Base-by-base conservation (phyloP, 2,888 invertebrate species). In the Dynastes grantii region DNA sequence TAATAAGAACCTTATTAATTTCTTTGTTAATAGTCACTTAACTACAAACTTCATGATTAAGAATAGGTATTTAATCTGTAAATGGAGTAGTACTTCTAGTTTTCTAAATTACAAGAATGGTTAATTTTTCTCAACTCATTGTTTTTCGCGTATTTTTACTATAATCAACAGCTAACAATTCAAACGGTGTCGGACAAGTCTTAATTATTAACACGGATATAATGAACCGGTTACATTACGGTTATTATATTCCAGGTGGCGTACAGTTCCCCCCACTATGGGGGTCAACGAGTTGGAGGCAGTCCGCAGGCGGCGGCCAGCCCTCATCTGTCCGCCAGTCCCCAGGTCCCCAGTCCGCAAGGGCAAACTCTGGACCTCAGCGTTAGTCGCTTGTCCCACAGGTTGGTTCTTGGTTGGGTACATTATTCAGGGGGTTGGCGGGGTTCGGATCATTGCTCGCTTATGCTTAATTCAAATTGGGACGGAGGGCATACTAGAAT, bases 341-440 rank as follows among this genome's bases (percentile, higher is more conserved):
- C 96, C 83, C 95, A 96, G 91, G 96, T 96, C 90, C 96, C 96
- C 87, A 96, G 96, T 91, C 96, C 96, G 81, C 96, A 96, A 90
- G 96, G 96, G 85, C 96, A 96, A 89, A 96, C 96, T 85, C 92
- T 96, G 89, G 96, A 96, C 91, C 93, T 96, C 88, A 96, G 96
- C 90, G 96, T 96, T 85, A 95, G 95, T 89, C 92, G 95, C 89
- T 92, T 96, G 89, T 93, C 94, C 88, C 95, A 95, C 92, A 95
- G 96, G 95, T 96, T 81, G 82, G 84, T 84, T 81, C 73, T 75
- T 75, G 73, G 73, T 61, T 61, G 77, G 75, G 51, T 79, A 51
- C 68, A 75, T 77, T 82, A 78, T 80, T 80, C 67, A 76, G 55
- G 40, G 63, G 75, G 67, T 75, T 64, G 73, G 64, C 75, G 79